Evolutionary conservation across 1,140 invertebrate species (phyloP), one percentile per base, ranked within the genome.

Genomic region (Psix sp.): DNA sequence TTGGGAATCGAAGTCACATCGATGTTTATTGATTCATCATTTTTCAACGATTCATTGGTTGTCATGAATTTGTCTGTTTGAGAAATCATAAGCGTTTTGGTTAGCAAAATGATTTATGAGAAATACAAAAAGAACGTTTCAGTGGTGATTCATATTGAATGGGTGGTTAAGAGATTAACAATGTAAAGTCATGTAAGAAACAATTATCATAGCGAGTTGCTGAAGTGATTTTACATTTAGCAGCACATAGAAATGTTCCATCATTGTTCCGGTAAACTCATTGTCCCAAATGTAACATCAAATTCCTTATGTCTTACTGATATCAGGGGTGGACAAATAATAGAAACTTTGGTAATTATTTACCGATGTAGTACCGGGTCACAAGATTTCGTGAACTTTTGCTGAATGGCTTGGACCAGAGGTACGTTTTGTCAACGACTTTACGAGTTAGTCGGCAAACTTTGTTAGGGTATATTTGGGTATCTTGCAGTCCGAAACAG

Each of bases 301-400:
- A 38, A 51, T 67, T 49, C 63, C 63, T 57, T 57, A 57, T 59
- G 45, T 59, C 36, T 67, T 51, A 54, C 48, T 70, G 62, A 62
- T 56, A 62, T 56, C 56, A 42, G 17, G 18, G 56, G 33, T 70
- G 57, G 56, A 62, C 49, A 62, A 70, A 62, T 70, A 70, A 70
- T 60, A 46, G 66, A 70, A 70, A 70, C 66, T 70, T 70, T 36
- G 21, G 65, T 46, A 56, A 70, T 70, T 70, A 70, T 56, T 70
- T 56, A 70, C 26, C 39, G 56, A 45, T 26, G 40, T 43, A 39
- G 21, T 35, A 20, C 48, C 31, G 43, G 39, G 65, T 68, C 49
- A 52, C 49, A 70, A 70, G 56, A 62, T 62, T 70, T 60, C 40
- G 16, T 13, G 40, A 52, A 67, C 43, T 67, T 67, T 67, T 43